Evolutionary conservation across 2,888 invertebrate species (phyloP).

Genomic region (Patella pellucida): DNA sequence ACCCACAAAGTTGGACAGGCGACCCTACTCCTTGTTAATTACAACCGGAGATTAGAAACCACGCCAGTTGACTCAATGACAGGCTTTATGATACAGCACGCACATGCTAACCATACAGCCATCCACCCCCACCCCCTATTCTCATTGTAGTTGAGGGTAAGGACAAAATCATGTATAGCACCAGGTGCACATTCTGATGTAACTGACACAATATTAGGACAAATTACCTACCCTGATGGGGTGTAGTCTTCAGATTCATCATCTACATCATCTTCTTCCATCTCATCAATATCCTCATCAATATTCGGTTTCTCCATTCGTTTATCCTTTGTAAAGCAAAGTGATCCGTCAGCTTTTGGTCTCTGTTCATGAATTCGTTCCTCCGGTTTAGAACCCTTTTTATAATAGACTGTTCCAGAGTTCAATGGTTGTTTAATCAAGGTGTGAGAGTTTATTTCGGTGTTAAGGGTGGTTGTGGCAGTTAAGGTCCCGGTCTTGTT

Average conservation of each 20-base stretch:
- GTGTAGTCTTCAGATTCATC: conserved; percentile 38
- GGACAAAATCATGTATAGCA: neutral
- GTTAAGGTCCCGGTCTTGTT: conserved; percentile 12
- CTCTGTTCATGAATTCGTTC: conserved; percentile 50
- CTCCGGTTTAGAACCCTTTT: conserved; percentile 52
- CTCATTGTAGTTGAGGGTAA: too few species aligned
- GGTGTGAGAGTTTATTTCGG: conserved; percentile 17
- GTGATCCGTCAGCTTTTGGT: conserved; percentile 56
- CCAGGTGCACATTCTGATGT: neutral
- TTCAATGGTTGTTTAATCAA: conserved; percentile 37
- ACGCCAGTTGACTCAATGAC: too few species aligned
- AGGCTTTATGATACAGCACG: too few species aligned
- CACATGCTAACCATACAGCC: too few species aligned
- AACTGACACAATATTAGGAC: neutral
- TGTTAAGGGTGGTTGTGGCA: conserved; percentile 24
- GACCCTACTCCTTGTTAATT: too few species aligned
- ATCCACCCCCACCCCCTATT: too few species aligned
- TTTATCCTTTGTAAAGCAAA: conserved; percentile 25
- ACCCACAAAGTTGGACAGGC: too few species aligned
- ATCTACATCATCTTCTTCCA: conserved; percentile 39
- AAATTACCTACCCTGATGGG: conserved; percentile 35
- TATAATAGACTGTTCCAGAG: conserved; percentile 49
- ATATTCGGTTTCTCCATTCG: conserved; percentile 31
- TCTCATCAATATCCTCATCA: conserved; percentile 30
- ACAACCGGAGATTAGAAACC: too few species aligned